Evolutionary conservation across 2,113 vertebrate genomes (phyloP).

Genomic region (Lagenorhynchus albirostris): DNA sequence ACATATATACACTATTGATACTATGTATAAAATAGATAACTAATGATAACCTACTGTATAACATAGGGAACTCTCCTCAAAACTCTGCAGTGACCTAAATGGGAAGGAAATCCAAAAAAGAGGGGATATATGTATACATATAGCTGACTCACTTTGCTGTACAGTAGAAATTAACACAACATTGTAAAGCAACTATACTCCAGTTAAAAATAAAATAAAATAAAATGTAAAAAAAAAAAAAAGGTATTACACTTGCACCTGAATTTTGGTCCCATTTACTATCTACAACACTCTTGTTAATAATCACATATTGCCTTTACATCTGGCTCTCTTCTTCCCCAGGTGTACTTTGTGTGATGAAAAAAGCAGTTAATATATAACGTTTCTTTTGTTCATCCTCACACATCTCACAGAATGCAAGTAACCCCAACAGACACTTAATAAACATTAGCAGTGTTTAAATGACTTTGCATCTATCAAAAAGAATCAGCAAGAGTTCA

Average conservation of each 20-base stretch:
- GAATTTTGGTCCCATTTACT: background rate
- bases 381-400: background rate
- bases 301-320: background rate
- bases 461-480: background rate
- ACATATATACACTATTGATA: no score
- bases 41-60: no score
- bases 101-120: no score
- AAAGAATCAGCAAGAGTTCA: background rate
- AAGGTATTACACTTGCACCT: background rate
- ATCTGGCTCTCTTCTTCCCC: background rate
- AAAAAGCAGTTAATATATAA: background rate
- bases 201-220: no score
- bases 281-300: background rate
- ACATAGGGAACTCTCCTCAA: no score
- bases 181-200: no score
- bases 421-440: background rate
- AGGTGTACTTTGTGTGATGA: background rate
- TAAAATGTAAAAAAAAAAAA: no score
- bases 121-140: no score
- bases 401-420: background rate
- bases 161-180: no score
- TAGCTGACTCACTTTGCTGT: no score
- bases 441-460: background rate
- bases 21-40: no score
- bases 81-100: no score